Conservation (phyloP, 2,797 vertebrate genomes). For the Myotis myotis region DNA sequence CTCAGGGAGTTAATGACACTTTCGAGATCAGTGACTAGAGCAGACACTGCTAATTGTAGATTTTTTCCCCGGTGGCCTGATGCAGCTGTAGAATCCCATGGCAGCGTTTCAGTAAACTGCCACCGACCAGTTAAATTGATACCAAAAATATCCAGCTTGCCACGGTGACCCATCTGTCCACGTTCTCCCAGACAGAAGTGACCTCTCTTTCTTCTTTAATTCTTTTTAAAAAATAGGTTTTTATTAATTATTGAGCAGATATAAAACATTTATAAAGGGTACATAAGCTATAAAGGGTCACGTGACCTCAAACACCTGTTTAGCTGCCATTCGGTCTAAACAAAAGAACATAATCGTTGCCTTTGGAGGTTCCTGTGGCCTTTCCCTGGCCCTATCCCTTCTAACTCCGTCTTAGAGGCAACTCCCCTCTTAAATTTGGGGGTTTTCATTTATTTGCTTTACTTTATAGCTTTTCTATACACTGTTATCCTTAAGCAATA, state of each 20-base stretch:
- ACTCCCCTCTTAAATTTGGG: neutral
- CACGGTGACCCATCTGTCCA: neutral
- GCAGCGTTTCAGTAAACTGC: neutral
- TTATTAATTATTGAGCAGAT: conserved; percentile 49
- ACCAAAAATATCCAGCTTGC: neutral
- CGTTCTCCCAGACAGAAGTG: neutral
- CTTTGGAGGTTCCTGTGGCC: neutral
- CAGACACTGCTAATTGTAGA: neutral
- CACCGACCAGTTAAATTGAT: neutral
- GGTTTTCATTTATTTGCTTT: neutral
- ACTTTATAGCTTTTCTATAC: neutral
- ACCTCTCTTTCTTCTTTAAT: neutral
- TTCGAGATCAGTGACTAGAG: neutral
- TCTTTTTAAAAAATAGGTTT: conserved; percentile 29
- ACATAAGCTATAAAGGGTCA: neutral
- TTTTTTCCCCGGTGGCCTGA: neutral
- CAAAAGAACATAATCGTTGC: neutral
- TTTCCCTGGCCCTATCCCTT: neutral
- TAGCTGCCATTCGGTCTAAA: neutral
- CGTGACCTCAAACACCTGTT: neutral
- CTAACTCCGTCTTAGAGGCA: neutral
- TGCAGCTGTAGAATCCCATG: neutral
- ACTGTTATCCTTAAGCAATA: neutral
- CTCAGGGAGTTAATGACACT: neutral
- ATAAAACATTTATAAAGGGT: conserved; percentile 57